Percentiles rank a stretch among this genome's conserved stretches.
These are phyloP conservation scores for honey bee (Apis mellifera) DNA, from an alignment of 1,140 invertebrate genomes.

Conservation along the genomic window Amel_HAv3.1 CM009933.2:3494501-3495000, in stretches of 20 bases:
- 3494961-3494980: background rate
- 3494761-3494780: slow-evolving; percentile 91
- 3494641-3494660: slow-evolving; percentile 88
- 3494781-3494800: slow-evolving; percentile 91
- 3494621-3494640: slow-evolving; percentile 91
- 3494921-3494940: slow-evolving; percentile 9
- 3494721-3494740: slow-evolving; percentile 1
- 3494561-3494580: slow-evolving; percentile 93
- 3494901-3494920: slow-evolving; percentile 80
- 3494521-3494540: slow-evolving; percentile 92
- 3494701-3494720: background rate
- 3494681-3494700: slow-evolving; percentile 75
- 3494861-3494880: slow-evolving; percentile 94
- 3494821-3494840: slow-evolving; percentile 85
- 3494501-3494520: slow-evolving; percentile 89
- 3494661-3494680: slow-evolving; percentile 94
- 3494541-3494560: slow-evolving; percentile 87
- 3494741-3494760: background rate
- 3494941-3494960: background rate
- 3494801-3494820: slow-evolving; percentile 94
- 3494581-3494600: slow-evolving; percentile 89
- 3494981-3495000: slow-evolving; percentile 89
- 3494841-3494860: slow-evolving; percentile 90
- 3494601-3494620: slow-evolving; percentile 88
- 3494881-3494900: slow-evolving; percentile 90